phyloP scores from a whole-genome alignment of 64 coral and sea anemone species.

The Astreopora myriophthalma region DNA sequence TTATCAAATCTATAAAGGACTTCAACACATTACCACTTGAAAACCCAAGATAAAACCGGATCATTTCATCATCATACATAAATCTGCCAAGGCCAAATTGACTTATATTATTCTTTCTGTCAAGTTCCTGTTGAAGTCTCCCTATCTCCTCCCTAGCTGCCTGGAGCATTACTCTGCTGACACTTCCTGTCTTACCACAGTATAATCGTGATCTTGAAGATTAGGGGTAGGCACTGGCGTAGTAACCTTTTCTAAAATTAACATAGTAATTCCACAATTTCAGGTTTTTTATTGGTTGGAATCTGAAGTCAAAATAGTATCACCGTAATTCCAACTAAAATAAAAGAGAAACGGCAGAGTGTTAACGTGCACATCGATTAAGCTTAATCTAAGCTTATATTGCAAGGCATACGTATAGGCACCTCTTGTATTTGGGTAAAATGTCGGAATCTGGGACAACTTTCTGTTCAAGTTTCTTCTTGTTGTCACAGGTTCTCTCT shows the following conservation, averaged over 20 bases:
- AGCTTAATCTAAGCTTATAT: too few species aligned
- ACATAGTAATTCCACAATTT: too few species aligned
- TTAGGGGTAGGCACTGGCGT: background rate
- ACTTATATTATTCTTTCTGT: background rate
- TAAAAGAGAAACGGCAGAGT: too few species aligned
- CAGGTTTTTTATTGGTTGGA: background rate
- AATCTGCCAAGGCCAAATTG: background rate
- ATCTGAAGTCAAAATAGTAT: background rate
- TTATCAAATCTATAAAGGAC: constrained; percentile 41
- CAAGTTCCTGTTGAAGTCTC: background rate
- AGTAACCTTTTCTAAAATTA: background rate
- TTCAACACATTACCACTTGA: constrained; percentile 21
- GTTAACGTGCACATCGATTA: background rate
- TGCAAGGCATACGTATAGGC: too few species aligned
- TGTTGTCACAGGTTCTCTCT: background rate
- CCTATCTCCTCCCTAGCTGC: background rate
- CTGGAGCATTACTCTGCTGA: background rate
- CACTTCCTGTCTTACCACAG: background rate
- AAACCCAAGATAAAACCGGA: constrained; percentile 40
- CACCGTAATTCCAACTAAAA: too few species aligned
- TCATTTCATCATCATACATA: constrained; percentile 11
- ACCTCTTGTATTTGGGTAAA: too few species aligned
- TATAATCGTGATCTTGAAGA: background rate
- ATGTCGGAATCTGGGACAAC: too few species aligned
- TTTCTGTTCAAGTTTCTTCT: too few species aligned